Evolutionary conservation across 2,888 invertebrate genomes (phyloP).

Genomic region (Agrotis clavis): DNA sequence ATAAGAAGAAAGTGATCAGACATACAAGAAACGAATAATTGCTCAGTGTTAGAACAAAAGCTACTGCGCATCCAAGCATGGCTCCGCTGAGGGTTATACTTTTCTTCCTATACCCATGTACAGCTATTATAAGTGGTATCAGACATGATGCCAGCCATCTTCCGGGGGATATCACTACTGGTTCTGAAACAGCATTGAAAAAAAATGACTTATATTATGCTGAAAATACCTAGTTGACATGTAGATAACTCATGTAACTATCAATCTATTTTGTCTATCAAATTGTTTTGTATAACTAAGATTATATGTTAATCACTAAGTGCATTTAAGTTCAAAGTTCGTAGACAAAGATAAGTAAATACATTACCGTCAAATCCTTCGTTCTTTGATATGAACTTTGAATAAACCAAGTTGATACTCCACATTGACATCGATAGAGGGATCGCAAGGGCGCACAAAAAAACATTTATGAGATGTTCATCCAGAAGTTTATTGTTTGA

Average conservation of each 20-base stretch:
- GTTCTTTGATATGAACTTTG: constrained; percentile 88
- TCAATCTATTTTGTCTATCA: constrained; percentile 3
- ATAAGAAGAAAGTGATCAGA: constrained; percentile 94
- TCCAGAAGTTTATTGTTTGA: constrained; percentile 70
- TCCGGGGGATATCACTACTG: constrained; percentile 91
- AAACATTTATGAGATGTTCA: constrained; percentile 90
- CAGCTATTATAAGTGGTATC: constrained; percentile 92
- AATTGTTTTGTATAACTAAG: background rate
- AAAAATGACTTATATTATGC: background rate
- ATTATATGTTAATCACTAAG: constrained; percentile 24
- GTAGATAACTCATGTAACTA: background rate
- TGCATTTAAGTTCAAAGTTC: constrained; percentile 39
- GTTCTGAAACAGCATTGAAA: constrained; percentile 84
- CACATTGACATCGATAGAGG: constrained; percentile 95
- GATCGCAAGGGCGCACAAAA: constrained; percentile 93
- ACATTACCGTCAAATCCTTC: constrained; percentile 90
- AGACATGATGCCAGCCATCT: constrained; percentile 93
- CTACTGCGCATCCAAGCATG: constrained; percentile 93
- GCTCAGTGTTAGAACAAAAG: constrained; percentile 94
- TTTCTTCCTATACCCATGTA: constrained; percentile 93
- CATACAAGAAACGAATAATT: constrained; percentile 94
- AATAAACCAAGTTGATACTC: constrained; percentile 93
- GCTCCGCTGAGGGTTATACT: constrained; percentile 94
- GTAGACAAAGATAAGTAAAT: constrained; percentile 30
- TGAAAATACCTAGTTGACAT: background rate